Base-by-base conservation (phyloP, 2,888 invertebrate species). In the Anagyrus pseudococci region DNA sequence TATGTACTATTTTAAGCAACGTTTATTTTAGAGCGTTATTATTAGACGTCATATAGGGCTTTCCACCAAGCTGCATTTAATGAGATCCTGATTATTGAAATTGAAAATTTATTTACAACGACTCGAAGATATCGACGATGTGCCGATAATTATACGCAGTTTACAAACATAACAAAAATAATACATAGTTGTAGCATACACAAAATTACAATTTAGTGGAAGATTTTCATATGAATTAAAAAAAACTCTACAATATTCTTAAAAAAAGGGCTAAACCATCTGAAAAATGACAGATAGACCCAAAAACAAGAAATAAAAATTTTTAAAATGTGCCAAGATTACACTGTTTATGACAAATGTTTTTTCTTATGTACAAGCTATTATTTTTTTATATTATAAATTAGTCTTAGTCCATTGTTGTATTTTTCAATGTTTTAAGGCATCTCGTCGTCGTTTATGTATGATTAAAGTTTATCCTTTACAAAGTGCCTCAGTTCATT, bases 121-220 rank as follows among this genome's bases (percentile, higher is more conserved):
- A 59, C 58, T 59, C 44, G 33, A 52, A 59, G 33, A 8, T 33
- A 17, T 55, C 43, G 50, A 61, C 49, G 29, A 50, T 43, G 37
- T 25, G 29, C 26, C 61, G 29, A 54, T 50, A 55, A 50, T 37
- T 46, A 62, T 61, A 29, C 52, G 23, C 57, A 61, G 58, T 61
- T 57, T 61, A 63, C 62, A 66, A 67, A 62, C 58, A 67, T 62
- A 67, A 67, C 64, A 62, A 67, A 64, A 66, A 66, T 62, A 66
- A 57, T 54, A 66, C 48, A 59, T 62, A 47, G 29, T 26, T 62
- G 55, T 56, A 55, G 52, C 46, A 59, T 57, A 54, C 25, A 50
- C 41, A 57, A 37, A 37, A 44, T 58, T 62, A 59, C 20, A 43
- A 59, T 62, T 65, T 44, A 52, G 22, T 33, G 41, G 58, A 65